Evolutionary conservation across 2,888 invertebrate genomes (phyloP).

Genomic region (Agrilus biguttatus): DNA sequence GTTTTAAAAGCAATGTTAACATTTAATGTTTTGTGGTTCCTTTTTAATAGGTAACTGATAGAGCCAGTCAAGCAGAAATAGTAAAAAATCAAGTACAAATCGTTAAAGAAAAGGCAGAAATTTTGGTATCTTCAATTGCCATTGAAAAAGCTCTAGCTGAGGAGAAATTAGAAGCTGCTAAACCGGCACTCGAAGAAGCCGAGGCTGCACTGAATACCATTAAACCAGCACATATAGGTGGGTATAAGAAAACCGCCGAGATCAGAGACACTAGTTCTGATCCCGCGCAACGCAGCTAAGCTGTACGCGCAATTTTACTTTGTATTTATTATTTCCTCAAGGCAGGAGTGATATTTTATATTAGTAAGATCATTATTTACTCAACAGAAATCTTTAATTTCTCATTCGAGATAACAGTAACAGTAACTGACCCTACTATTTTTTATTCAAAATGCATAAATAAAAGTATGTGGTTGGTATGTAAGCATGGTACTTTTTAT

Average conservation of each 20-base stretch:
- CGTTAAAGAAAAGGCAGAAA: conserved; percentile 91
- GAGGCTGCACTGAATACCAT: conserved; percentile 91
- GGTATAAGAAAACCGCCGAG: conserved; percentile 4
- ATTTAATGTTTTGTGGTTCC: too few species aligned
- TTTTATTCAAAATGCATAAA: too few species aligned
- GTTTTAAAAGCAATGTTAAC: not conserved
- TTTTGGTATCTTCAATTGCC: conserved; percentile 70
- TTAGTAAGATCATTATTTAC: too few species aligned
- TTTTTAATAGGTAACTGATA: conserved; percentile 54
- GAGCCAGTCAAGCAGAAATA: conserved; percentile 89
- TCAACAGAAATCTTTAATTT: too few species aligned
- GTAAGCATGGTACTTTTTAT: conserved; percentile 9
- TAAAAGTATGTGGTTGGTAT: not conserved
- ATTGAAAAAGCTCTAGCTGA: conserved; percentile 85
- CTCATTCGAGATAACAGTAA: too few species aligned
- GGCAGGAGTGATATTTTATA: too few species aligned
- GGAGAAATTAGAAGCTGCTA: conserved; percentile 85
- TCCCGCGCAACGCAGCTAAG: too few species aligned
- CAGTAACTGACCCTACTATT: too few species aligned
- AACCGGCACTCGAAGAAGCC: conserved; percentile 90
- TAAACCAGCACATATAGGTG: conserved; percentile 84
- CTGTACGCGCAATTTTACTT: too few species aligned
- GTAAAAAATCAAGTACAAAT: conserved; percentile 92
- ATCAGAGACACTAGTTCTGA: too few species aligned
- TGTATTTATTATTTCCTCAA: too few species aligned